Base-by-base conservation (phyloP, 2,888 invertebrate genomes). In the Meandrusa payeni region DNA sequence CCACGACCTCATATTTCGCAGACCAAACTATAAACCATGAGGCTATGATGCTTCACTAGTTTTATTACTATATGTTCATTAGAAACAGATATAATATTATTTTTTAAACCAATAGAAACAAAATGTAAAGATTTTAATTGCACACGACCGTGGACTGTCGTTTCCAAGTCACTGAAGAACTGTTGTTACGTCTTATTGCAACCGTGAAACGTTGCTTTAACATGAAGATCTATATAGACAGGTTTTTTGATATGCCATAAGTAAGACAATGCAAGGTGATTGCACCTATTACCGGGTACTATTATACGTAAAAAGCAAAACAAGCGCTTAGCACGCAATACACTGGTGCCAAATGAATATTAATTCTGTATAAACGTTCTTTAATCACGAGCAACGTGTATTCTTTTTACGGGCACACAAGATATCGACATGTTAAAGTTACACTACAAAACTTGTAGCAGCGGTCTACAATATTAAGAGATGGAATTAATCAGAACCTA, bases 341-440 rank as follows among this genome's bases (percentile, higher is more conserved):
- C 57, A 66, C 67, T 63, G 64, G 66, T 68, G 58, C 61, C 59
- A 61, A 72, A 80, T 81, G 76, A 82, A 81, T 81, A 83, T 81
- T 74, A 66, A 81, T 79, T 68, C 60, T 61, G 62, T 69, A 71
- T 81, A 83, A 82, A 79, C 79, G 81, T 66, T 79, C 76, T 61
- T 69, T 81, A 78, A 80, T 78, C 72, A 75, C 76, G 64, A 61
- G 55, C 57, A 61, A 70, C 38, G 23, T 44, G 38, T 9, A 28
- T 19, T 5, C n/a, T 19, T 44, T 26, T 37, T 43, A 4, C 27
- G 15, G 6, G 20, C 34, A 23, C 28, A 22, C 11, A 34, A 33
- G 22, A 28, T 41, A 28, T 22, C 19, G 10, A 13, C 2, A 13
- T 22, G 28, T 13, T n/a, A n/a, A n/a, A n/a, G n/a, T n/a, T n/a